Evolutionary conservation across 2,797 vertebrate species (phyloP).

Genomic region (Chanos chanos): DNA sequence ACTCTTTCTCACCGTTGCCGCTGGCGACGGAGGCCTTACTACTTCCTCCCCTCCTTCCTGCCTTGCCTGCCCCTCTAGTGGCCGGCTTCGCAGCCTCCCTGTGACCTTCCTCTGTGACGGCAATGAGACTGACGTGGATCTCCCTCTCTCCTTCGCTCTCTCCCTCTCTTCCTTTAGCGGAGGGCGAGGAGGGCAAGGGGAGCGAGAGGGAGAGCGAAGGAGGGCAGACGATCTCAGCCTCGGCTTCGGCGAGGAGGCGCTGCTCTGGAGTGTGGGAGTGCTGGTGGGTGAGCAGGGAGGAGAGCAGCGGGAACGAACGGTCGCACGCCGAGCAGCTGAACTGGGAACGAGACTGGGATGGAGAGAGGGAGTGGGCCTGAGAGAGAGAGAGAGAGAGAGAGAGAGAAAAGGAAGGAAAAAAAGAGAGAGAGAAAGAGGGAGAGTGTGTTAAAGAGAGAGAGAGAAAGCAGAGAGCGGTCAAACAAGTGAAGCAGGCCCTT

Average conservation of each 20-base stretch:
- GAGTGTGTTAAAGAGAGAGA: too few relatives aligned
- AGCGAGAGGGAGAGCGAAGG: constrained; percentile 75
- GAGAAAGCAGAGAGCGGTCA: too few relatives aligned
- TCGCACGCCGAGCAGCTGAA: constrained; percentile 88
- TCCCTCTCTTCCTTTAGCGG: constrained; percentile 66
- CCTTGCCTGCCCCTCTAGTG: constrained; percentile 49
- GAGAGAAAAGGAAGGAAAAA: neutral
- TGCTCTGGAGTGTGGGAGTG: constrained; percentile 89
- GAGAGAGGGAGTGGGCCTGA: constrained; percentile 70
- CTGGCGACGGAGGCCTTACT: constrained; percentile 62
- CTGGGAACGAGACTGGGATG: constrained; percentile 71
- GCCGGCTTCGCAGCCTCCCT: constrained; percentile 55
- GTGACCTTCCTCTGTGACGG: constrained; percentile 67
- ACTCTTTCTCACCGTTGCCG: constrained; percentile 47
- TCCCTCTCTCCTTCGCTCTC: constrained; percentile 56
- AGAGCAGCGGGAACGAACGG: constrained; percentile 79
- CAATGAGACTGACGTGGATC: constrained; percentile 70
- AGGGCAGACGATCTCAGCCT: constrained; percentile 83
- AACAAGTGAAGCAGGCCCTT: too few relatives aligned
- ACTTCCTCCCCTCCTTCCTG: constrained; percentile 58
- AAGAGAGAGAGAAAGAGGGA: too few relatives aligned
- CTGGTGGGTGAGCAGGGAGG: constrained; percentile 87
- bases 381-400: neutral
- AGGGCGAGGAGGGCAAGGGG: constrained; percentile 67
- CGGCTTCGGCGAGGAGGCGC: constrained; percentile 80